Percentiles rank a stretch among this genome's conserved stretches.
These are phyloP conservation scores for Harpalus rufipes DNA, from an alignment of 2,888 invertebrate genomes.

Conservation along the genomic window DNA sequence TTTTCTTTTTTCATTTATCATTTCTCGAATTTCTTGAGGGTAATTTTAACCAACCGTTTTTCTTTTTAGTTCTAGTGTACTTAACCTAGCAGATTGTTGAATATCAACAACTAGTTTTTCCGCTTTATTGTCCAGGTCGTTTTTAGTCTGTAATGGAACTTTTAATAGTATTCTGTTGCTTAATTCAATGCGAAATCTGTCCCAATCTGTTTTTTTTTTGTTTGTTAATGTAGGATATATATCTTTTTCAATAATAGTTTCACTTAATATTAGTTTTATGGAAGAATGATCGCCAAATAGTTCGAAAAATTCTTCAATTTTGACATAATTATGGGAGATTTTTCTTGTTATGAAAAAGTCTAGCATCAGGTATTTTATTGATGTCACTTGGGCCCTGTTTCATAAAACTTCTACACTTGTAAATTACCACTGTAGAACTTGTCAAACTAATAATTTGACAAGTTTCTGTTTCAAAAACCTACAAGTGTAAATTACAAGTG, in stretches of 20 bases:
- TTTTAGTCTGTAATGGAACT: background rate
- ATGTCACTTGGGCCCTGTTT: background rate
- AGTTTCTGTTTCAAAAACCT: too few species aligned
- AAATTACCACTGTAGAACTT: too few species aligned
- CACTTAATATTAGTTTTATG: background rate
- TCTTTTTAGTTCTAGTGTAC: too few species aligned
- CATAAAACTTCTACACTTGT: too few species aligned
- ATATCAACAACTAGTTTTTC: too few species aligned
- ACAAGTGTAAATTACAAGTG: too few species aligned
- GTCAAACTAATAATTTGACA: too few species aligned
- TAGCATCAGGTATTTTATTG: background rate
- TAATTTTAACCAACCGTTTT: too few species aligned
- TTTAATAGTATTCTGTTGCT: background rate
- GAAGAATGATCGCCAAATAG: background rate
- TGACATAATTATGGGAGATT: background rate
- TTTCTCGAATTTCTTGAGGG: too few species aligned
- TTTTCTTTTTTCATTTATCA: too few species aligned
- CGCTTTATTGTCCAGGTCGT: background rate
- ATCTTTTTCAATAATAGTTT: background rate
- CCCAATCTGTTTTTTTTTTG: background rate
- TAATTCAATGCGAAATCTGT: background rate
- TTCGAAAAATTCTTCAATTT: background rate
- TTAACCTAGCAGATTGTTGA: too few species aligned
- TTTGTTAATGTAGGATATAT: background rate
- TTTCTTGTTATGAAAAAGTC: background rate